Conservation (phyloP, 2,888 invertebrate species). For the Deilephila elpenor region DNA sequence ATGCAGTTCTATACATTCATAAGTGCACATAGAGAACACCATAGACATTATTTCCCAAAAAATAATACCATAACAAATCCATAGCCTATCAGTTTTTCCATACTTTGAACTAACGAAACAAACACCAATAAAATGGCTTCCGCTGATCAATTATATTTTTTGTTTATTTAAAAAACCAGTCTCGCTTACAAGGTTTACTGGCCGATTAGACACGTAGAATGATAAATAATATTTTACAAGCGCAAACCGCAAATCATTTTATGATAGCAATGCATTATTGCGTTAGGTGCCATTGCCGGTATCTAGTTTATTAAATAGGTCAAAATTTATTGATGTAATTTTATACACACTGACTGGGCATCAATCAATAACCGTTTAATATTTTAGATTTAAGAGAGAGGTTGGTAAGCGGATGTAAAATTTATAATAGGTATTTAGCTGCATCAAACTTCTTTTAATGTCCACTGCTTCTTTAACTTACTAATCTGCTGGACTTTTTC, state of each 20-base stretch:
- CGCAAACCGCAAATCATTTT: slow-evolving; percentile 48
- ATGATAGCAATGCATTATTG: slow-evolving; percentile 38
- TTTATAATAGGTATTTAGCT: too few relatives aligned
- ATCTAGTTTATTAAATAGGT: slow-evolving; percentile 24
- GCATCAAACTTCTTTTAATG: too few relatives aligned
- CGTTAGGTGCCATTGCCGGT: slow-evolving; percentile 10
- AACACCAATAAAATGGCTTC: slow-evolving; percentile 69
- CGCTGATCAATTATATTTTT: slow-evolving; percentile 77
- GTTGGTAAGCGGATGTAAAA: not conserved
- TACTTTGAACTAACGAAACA: slow-evolving; percentile 51
- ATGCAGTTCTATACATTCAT: not conserved
- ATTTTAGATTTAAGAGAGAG: not conserved
- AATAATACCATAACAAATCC: not conserved
- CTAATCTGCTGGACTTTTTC: too few relatives aligned
- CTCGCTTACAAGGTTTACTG: slow-evolving; percentile 68
- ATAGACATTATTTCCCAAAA: not conserved
- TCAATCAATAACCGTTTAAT: slow-evolving; percentile 3
- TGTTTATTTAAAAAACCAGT: slow-evolving; percentile 58
- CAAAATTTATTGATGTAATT: slow-evolving; percentile 6
- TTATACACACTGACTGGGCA: not conserved
- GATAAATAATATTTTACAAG: slow-evolving; percentile 56
- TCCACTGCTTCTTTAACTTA: too few relatives aligned
- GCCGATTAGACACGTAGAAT: slow-evolving; percentile 69
- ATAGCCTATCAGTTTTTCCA: not conserved
- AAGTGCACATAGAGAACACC: not conserved